These are phyloP conservation scores for Anguilla megastoma DNA, from an alignment of 2,797 vertebrate genomes.

Conservation along the genomic window DNA sequence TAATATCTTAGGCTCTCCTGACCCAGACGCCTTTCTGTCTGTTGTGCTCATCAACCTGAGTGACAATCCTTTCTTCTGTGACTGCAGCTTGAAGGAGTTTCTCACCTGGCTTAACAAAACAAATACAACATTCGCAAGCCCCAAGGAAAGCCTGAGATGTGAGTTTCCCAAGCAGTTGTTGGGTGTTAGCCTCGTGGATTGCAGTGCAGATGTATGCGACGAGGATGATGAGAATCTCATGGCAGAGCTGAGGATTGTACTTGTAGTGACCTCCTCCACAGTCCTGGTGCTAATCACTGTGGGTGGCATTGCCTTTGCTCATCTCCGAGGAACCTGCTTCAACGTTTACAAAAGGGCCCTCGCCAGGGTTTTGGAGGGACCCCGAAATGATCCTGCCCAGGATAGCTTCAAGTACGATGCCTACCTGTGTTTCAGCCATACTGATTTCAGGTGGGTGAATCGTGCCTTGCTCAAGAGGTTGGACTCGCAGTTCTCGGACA, in stretches of 20 bases:
- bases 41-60: conserved; percentile 63
- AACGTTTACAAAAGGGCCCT: conserved; percentile 70
- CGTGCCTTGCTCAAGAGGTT: conserved; percentile 76
- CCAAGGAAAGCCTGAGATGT: conserved; percentile 61
- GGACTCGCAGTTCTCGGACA: conserved; percentile 78
- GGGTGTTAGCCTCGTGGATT: conserved; percentile 57
- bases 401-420: conserved; percentile 71
- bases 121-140: conserved; percentile 59
- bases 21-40: conserved; percentile 62
- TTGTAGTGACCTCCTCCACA: conserved; percentile 66
- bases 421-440: conserved; percentile 83
- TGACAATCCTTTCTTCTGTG: conserved; percentile 67
- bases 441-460: conserved; percentile 85
- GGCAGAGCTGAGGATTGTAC: conserved; percentile 60
- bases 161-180: conserved; percentile 67
- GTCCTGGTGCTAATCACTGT: conserved; percentile 47
- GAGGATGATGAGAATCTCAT: conserved; percentile 63
- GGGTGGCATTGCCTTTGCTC: conserved; percentile 56
- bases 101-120: conserved; percentile 69
- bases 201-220: conserved; percentile 61
- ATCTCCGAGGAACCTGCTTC: conserved; percentile 74
- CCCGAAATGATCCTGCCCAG: background rate
- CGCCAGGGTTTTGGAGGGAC: conserved; percentile 55
- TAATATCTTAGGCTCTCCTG: conserved; percentile 73
- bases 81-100: conserved; percentile 62